phyloP scores from a whole-genome alignment of 1,140 invertebrate species.

The Anthonomus grandis region DNA sequence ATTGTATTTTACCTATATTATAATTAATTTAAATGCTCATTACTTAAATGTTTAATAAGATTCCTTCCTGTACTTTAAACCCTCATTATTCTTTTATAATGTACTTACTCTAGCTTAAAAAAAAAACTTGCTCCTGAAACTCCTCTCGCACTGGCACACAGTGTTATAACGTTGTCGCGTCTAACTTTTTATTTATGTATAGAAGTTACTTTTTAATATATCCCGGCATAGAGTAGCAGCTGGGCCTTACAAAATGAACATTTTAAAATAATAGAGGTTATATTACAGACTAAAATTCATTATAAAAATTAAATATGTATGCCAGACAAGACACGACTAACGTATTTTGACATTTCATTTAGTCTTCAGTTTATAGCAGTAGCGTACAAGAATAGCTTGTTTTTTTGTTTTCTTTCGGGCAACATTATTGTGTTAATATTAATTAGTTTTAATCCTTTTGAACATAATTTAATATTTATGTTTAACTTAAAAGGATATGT shows the following conservation, averaged over 20 bases:
- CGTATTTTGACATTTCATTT: conserved; percentile 4
- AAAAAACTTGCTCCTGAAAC: too few relatives aligned
- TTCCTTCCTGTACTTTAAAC: too few relatives aligned
- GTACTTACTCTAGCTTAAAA: too few relatives aligned
- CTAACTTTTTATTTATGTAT: conserved; percentile 25
- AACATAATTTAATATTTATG: too few relatives aligned
- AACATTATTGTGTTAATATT: background rate
- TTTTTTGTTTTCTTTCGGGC: background rate
- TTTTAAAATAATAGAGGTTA: conserved; percentile 26
- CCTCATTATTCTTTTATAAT: too few relatives aligned
- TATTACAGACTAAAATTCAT: conserved; percentile 23
- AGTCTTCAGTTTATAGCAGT: too few relatives aligned
- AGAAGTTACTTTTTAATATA: conserved; percentile 26
- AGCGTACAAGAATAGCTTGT: too few relatives aligned
- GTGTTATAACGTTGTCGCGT: conserved; percentile 6
- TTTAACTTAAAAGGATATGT: too few relatives aligned
- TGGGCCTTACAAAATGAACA: conserved; percentile 22
- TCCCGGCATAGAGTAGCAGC: conserved; percentile 21
- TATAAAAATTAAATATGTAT: conserved; percentile 19
- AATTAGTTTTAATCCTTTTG: background rate
- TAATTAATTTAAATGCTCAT: too few relatives aligned
- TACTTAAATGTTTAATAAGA: too few relatives aligned
- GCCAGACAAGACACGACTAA: conserved; percentile 7
- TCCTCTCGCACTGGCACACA: background rate
- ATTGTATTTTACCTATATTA: too few relatives aligned